Evolutionary conservation across 2,888 invertebrate species (phyloP).

Genomic region (Drosophila mimica): DNA sequence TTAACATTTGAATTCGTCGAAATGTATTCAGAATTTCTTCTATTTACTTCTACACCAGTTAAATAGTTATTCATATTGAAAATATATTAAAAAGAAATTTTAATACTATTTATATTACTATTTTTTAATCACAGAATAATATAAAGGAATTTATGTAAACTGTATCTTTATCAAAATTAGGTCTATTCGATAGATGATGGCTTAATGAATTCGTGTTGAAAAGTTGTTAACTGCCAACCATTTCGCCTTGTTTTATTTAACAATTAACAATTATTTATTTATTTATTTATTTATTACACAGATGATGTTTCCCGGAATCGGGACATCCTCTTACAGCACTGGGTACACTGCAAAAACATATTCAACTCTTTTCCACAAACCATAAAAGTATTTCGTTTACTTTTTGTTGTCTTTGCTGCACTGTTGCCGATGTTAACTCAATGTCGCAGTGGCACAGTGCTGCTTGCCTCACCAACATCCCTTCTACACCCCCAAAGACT

Average conservation of each 20-base stretch:
- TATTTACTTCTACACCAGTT: background rate
- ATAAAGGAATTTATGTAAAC: background rate
- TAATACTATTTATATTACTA: background rate
- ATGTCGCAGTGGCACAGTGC: conserved; percentile 47
- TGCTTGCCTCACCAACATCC: background rate
- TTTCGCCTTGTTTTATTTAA: background rate
- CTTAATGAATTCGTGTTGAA: no score
- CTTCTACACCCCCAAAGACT: background rate
- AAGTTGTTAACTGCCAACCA: no score
- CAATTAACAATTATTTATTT: background rate
- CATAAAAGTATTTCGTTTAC: background rate
- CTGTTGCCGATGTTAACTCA: conserved; percentile 64
- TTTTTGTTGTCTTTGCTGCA: conserved; percentile 28
- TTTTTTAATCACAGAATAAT: background rate
- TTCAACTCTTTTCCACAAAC: background rate
- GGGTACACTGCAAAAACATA: conserved; percentile 8
- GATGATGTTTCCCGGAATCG: no score
- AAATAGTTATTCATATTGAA: background rate
- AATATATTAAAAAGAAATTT: no score
- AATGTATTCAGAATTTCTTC: background rate
- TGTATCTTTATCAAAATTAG: background rate
- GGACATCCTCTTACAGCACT: background rate
- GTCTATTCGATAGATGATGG: background rate
- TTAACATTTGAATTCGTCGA: accelerated
- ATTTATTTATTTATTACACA: background rate